These are phyloP conservation scores for Epinephelus malabaricus DNA, from an alignment of 2,797 vertebrate species.

Conservation along the genomic window DNA sequence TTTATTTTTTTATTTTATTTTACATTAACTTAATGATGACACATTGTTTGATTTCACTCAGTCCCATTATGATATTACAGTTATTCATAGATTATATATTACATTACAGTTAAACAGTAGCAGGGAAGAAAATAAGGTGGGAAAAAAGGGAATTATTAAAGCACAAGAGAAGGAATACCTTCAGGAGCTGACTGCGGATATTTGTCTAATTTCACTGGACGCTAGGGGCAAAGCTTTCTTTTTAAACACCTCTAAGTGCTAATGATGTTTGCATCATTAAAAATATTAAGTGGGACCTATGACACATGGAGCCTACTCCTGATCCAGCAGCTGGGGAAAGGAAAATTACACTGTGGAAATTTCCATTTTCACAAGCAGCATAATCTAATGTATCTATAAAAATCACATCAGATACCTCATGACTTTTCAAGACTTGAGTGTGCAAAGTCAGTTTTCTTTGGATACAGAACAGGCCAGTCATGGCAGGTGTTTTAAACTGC, in stretches of 20 bases:
- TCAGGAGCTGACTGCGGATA: conserved; percentile 53
- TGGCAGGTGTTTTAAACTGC: not conserved
- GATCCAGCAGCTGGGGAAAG: not conserved
- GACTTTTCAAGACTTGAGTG: not conserved
- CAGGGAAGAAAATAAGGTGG: conserved; percentile 10
- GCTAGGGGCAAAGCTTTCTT: conserved; percentile 51
- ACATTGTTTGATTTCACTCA: conserved; percentile 14
- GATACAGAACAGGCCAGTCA: conserved; percentile 1
- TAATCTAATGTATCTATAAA: not conserved
- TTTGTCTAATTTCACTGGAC: conserved; percentile 66
- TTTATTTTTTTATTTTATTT: not conserved
- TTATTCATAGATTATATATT: no score
- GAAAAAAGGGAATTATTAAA: conserved; percentile 53
- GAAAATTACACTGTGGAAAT: conserved; percentile 1
- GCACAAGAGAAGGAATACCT: conserved; percentile 46
- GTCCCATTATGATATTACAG: conserved; percentile 4
- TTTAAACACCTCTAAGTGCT: conserved; percentile 65
- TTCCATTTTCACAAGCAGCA: not conserved
- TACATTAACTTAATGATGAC: conserved; percentile 12
- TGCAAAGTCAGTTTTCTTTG: not conserved
- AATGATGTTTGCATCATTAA: conserved; percentile 69
- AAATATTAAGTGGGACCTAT: conserved; percentile 49
- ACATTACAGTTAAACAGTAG: conserved; percentile 19
- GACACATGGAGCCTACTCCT: conserved; percentile 14
- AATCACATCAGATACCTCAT: not conserved